A percentile compares a stretch with the other conserved stretches of the same genome.
Evolutionary conservation across 37 sponge, comb jelly and placozoan species (phyloP).

Genomic region (Diacarnus erythraeanus): DNA sequence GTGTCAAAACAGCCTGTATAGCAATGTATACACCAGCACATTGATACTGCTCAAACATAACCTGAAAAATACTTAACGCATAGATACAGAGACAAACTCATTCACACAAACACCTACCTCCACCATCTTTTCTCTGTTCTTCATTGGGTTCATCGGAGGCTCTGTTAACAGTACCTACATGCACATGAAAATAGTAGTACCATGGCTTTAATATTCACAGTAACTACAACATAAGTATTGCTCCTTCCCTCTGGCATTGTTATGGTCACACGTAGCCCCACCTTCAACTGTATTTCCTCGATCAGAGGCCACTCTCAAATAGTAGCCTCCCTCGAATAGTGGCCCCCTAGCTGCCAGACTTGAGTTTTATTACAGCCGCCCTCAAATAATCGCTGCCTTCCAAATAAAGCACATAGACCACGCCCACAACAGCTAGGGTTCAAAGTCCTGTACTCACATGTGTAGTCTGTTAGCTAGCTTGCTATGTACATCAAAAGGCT

Average conservation of each 20-base stretch:
- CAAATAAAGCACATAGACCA: background rate
- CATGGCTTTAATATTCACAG: background rate
- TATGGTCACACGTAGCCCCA: background rate
- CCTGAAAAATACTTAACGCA: slow-evolving; percentile 32
- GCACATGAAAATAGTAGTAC: background rate
- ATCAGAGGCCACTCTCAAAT: background rate
- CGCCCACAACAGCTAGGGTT: no score
- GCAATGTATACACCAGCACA: slow-evolving; percentile 97
- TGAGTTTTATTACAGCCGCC: no score
- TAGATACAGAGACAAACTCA: no score
- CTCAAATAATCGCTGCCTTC: no score
- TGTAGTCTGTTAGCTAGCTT: no score
- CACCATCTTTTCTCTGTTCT: slow-evolving; percentile 99
- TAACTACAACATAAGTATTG: background rate
- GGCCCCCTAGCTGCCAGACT: no score
- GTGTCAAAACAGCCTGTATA: slow-evolving; percentile 99
- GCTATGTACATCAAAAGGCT: no score
- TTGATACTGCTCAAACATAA: slow-evolving; percentile 98
- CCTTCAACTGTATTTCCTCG: background rate
- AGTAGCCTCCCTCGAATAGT: no score
- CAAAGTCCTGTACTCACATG: no score
- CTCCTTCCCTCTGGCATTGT: background rate
- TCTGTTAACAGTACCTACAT: slow-evolving; percentile 92
- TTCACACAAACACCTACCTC: slow-evolving; percentile 88
- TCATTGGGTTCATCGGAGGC: slow-evolving; percentile 99